Percentiles rank a stretch among this genome's conserved stretches.
Conservation (phyloP, 2,113 vertebrate genomes). For the Propithecus coquereli region DNA sequence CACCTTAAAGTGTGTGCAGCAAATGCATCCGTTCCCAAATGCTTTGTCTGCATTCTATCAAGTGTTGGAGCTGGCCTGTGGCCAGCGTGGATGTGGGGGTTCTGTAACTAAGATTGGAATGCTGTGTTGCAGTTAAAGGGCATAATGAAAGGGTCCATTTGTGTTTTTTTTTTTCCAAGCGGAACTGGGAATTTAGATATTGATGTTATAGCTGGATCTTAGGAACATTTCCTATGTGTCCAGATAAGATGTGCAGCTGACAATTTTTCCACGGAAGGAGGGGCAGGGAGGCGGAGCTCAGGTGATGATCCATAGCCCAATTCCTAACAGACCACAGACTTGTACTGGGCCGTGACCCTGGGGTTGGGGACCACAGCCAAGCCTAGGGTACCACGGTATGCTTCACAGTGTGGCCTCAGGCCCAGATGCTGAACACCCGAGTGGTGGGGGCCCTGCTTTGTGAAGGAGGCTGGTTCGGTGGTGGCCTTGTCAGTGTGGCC, state of each 20-base stretch:
- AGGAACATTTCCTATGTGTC: constrained; percentile 43
- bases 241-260: neutral
- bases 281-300: too few relatives aligned
- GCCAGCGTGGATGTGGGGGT: constrained; percentile 52
- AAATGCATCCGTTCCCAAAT: constrained; percentile 55
- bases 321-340: too few relatives aligned
- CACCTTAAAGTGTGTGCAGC: constrained; percentile 39
- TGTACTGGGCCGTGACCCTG: too few relatives aligned
- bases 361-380: too few relatives aligned
- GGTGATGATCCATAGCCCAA: too few relatives aligned
- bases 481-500: neutral
- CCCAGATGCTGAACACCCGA: neutral
- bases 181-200: constrained; percentile 60
- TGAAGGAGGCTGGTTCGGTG: neutral
- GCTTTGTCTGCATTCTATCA: constrained; percentile 59
- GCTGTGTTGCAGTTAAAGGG: constrained; percentile 22
- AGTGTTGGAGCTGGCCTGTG: constrained; percentile 22
- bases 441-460: neutral
- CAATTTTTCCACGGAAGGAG: too few relatives aligned
- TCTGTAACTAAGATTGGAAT: constrained; percentile 50
- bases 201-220: constrained; percentile 12
- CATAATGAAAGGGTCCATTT: constrained; percentile 45
- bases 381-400: neutral
- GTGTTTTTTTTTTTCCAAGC: constrained; percentile 51
- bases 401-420: too few relatives aligned